Evolutionary conservation across 2,888 invertebrate species (phyloP).

Genomic region (Oxystoma pomonae): DNA sequence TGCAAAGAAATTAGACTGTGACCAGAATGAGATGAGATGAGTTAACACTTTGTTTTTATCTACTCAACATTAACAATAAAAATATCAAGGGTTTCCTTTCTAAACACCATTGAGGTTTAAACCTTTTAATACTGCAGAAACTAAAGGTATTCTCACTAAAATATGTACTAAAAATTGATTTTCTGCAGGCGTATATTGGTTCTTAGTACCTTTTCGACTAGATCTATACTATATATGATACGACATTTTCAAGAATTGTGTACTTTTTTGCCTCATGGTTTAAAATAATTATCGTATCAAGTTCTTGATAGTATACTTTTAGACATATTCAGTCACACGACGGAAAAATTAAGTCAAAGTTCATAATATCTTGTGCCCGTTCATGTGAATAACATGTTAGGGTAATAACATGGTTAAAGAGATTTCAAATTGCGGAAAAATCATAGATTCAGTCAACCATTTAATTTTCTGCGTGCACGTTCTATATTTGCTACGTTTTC

Average conservation of each 20-base stretch:
- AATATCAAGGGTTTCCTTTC: too few relatives aligned
- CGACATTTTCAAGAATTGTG: not conserved
- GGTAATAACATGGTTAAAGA: not conserved
- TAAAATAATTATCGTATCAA: not conserved
- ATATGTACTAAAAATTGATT: too few relatives aligned
- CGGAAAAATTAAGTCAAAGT: not conserved
- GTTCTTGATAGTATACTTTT: not conserved
- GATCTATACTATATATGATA: too few relatives aligned
- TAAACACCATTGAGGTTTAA: too few relatives aligned
- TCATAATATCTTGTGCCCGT: not conserved
- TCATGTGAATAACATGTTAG: not conserved
- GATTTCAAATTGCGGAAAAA: not conserved
- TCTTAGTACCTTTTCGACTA: too few relatives aligned
- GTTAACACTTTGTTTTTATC: too few relatives aligned
- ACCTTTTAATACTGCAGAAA: too few relatives aligned
- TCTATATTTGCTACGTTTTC: not conserved
- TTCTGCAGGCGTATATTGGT: too few relatives aligned
- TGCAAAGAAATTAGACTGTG: too few relatives aligned
- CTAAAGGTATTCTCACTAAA: too few relatives aligned
- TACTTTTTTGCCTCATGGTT: not conserved
- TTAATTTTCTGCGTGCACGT: not conserved
- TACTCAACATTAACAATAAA: too few relatives aligned
- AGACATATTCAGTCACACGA: not conserved
- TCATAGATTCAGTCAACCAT: not conserved
- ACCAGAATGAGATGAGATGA: too few relatives aligned